Evolutionary conservation across 2,797 vertebrate genomes (phyloP), one percentile per base, ranked within the genome.

Genomic region (Semotilus atromaculatus): DNA sequence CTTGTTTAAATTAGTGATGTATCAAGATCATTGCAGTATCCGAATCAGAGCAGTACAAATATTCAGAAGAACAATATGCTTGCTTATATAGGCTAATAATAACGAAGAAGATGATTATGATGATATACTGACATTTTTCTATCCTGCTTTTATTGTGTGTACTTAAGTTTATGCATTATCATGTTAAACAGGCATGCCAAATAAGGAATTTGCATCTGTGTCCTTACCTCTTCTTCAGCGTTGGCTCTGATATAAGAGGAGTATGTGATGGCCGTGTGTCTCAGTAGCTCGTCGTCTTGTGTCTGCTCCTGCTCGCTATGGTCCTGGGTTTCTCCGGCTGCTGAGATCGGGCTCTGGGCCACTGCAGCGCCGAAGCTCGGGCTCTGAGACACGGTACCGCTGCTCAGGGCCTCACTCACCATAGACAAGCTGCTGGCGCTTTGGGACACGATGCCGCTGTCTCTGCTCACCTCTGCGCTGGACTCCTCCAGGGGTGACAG

Each of bases 401-500:
- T 94, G 93, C 95, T 96, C 26, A 94, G 91, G 89, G 94, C 92
- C 3, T 96, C 95, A 76, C 95, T 96, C 43, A 95, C 87, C 94
- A 95, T 96, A 3, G 97, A 99, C 78, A 97, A 83, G 43, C 94
- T 97, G 93, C 98, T 99, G 14, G 96, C 96, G 81, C 97, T 98
- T 80, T 98, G 97, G 0, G 98, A 99, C 8, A 98, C 97, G 9
- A 96, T 93, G 45, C 98, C 98, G 90, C 98, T 99, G 94, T 98
- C 98, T 5, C 93, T 91, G 85, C 97, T 96, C 48, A 87, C 92
- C 31, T 95, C 95, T 0, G 91, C 94, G 5, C 90, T 96, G 36
- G 90, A 93, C 75, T 93, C 91, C 83, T 93, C 95, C 38, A 93
- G 88, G 0, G 95, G 93, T 9, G 95, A 96, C 92, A 96, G 84